Percentiles rank a stretch among this genome's conserved stretches.
These are phyloP conservation scores for Diabrotica virgifera DNA, from an alignment of 1,140 invertebrate species.

Conservation along the genomic window DNA sequence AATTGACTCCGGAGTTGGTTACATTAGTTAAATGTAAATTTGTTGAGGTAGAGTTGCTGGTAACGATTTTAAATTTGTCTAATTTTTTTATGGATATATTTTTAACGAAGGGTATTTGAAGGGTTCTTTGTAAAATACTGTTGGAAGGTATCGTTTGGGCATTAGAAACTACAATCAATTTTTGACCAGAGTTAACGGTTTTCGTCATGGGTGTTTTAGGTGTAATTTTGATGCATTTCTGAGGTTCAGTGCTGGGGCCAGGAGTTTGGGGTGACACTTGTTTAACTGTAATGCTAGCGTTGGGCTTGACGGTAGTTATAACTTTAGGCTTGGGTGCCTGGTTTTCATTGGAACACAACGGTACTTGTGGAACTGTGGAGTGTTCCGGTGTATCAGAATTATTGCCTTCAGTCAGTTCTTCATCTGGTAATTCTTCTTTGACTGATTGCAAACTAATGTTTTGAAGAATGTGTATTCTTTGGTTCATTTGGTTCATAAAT, in stretches of 20 bases:
- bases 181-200: constrained; percentile 38
- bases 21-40: constrained; percentile 28
- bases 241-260: constrained; percentile 17
- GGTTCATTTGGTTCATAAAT: constrained; percentile 10
- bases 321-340: constrained; percentile 30
- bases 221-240: constrained; percentile 19
- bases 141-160: constrained; percentile 36
- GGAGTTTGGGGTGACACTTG: constrained; percentile 19
- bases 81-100: constrained; percentile 45
- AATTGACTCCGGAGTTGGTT: constrained; percentile 27
- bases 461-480: constrained; percentile 38
- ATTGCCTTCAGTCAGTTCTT: constrained; percentile 13
- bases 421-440: constrained; percentile 12
- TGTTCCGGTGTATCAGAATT: constrained; percentile 6
- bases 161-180: constrained; percentile 45
- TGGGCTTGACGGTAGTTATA: constrained; percentile 27
- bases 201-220: constrained; percentile 31
- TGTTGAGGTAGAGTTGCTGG: constrained; percentile 28
- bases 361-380: background rate
- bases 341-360: constrained; percentile 30
- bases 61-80: constrained; percentile 45
- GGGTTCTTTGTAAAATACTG: constrained; percentile 44
- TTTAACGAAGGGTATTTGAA: constrained; percentile 44
- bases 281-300: constrained; percentile 11
- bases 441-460: constrained; percentile 31